phyloP scores from a whole-genome alignment of 2,797 vertebrate genomes.

The Alectoris magna region DNA sequence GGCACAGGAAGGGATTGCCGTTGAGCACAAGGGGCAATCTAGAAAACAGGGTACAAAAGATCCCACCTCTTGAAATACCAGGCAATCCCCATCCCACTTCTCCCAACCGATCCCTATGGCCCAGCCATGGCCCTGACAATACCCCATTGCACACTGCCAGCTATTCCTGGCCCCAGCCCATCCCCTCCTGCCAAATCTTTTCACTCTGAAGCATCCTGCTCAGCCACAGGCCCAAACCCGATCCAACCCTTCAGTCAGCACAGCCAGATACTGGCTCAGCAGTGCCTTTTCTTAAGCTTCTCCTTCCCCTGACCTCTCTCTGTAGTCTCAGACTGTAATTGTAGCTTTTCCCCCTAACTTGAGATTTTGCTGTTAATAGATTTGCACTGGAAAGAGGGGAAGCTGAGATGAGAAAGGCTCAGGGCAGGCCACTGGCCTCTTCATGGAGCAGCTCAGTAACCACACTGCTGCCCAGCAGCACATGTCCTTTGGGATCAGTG shows the following conservation, averaged over 20 bases:
- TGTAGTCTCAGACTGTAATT: neutral
- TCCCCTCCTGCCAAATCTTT: neutral
- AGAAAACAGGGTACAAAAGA: neutral
- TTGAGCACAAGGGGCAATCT: neutral
- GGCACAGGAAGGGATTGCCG: neutral
- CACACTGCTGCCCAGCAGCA: accelerated
- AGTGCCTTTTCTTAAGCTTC: slow-evolving; percentile 6
- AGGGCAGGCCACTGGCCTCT: neutral
- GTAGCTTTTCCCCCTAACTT: neutral
- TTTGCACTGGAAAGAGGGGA: neutral
- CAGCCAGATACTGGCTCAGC: neutral
- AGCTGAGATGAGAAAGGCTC: neutral
- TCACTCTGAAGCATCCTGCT: neutral
- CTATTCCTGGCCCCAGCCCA: neutral
- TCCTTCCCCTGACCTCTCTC: slow-evolving; percentile 36
- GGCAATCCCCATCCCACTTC: neutral
- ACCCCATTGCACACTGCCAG: neutral
- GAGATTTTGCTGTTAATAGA: slow-evolving; percentile 25
- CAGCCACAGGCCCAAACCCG: neutral
- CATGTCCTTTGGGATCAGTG: neutral
- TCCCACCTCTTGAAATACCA: neutral
- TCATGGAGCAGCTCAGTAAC: neutral
- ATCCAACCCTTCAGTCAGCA: neutral
- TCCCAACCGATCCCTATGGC: neutral
- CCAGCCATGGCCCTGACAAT: neutral